phyloP scores from a whole-genome alignment of 2,113 vertebrate genomes.

The Maccullochella peelii region DNA sequence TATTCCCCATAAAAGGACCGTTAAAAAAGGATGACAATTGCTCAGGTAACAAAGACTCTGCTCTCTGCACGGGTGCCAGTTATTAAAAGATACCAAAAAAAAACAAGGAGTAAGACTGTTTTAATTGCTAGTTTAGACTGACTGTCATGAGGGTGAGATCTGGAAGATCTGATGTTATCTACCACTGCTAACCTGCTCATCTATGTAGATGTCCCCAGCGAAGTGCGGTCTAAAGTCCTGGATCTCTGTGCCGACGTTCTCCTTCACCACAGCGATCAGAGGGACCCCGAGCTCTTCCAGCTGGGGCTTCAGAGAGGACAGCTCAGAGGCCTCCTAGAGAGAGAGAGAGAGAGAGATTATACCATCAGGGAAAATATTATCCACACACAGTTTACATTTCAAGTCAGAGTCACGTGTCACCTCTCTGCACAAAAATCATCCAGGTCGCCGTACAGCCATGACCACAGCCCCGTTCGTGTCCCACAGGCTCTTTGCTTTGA shows the following conservation, averaged over 20 bases:
- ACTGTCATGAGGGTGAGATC: background rate
- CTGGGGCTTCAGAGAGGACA: conserved; percentile 94
- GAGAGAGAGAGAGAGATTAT: background rate
- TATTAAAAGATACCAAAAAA: background rate
- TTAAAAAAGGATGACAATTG: background rate
- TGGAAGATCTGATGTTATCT: background rate
- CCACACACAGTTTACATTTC: background rate
- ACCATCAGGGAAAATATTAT: background rate
- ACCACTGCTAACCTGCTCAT: conserved; percentile 86
- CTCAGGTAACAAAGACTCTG: no score
- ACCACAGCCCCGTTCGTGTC: conserved; percentile 91
- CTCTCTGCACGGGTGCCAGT: no score
- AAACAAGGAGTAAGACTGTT: background rate
- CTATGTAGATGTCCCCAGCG: conserved; percentile 93
- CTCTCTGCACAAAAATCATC: conserved; percentile 99
- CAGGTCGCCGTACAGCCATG: conserved; percentile 95
- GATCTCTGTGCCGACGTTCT: conserved; percentile 90
- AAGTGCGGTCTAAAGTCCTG: conserved; percentile 93
- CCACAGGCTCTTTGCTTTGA: conserved; percentile 93
- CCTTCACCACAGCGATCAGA: conserved; percentile 95
- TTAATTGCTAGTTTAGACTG: background rate
- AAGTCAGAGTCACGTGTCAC: conserved; percentile 70
- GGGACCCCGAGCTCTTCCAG: conserved; percentile 92
- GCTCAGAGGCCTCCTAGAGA: conserved; percentile 92
- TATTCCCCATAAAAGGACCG: background rate